phyloP scores from a whole-genome alignment of 2,888 invertebrate genomes.

The Cryptus viduatorius region DNA sequence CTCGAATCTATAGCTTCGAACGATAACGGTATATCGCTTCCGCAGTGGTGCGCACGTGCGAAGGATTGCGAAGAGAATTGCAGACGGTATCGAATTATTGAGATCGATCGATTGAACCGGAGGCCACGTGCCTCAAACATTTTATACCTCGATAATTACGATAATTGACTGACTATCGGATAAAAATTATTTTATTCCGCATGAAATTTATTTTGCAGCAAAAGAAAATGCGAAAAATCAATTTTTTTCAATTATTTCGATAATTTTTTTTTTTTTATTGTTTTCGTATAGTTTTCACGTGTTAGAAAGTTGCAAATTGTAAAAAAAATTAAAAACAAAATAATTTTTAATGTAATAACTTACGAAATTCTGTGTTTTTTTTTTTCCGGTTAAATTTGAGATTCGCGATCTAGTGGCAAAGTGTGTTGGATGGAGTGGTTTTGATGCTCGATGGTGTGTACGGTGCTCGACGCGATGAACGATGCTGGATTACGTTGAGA shows the following conservation, averaged over 20 bases:
- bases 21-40: not conserved
- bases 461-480: constrained; percentile 21
- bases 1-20: not conserved
- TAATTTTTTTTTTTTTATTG: too few species aligned
- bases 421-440: not conserved
- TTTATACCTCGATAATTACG: not conserved
- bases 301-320: not conserved
- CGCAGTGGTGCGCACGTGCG: not conserved
- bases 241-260: not conserved
- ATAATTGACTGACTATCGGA: not conserved
- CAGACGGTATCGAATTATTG: not conserved
- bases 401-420: not conserved
- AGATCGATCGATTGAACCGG: not conserved
- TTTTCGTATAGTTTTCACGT: not conserved
- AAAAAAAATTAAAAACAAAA: not conserved
- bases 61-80: not conserved
- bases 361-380: constrained; percentile 37
- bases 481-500: not conserved
- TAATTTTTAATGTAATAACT: constrained; percentile 6
- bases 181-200: not conserved
- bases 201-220: not conserved
- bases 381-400: constrained; percentile 7
- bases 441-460: not conserved
- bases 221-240: not conserved
- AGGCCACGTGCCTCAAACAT: not conserved